Conservation (phyloP, 2,113 vertebrate genomes). For the Capricornis sumatraensis region DNA sequence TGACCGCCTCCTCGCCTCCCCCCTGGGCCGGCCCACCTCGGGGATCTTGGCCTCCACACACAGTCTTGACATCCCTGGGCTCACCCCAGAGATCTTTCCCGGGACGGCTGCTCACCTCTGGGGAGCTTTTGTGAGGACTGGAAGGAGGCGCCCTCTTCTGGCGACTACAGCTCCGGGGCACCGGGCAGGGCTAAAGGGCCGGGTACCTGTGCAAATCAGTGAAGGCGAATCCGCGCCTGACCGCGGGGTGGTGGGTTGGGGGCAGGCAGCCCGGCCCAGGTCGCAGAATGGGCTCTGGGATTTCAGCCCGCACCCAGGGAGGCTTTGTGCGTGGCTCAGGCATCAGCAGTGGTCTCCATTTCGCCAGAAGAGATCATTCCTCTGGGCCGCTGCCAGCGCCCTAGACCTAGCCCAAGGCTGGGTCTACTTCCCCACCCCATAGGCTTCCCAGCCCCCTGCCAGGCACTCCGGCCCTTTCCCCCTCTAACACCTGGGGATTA, state of each 20-base stretch:
- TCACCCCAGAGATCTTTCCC: accelerated
- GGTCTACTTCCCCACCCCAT: neutral
- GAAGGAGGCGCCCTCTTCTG: conserved; percentile 15
- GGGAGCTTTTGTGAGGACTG: neutral
- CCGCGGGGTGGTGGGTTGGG: neutral
- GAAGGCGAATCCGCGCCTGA: neutral
- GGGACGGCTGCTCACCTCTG: accelerated
- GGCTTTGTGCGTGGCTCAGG: neutral
- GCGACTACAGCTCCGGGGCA: neutral
- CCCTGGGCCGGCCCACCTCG: neutral
- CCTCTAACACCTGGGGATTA: neutral
- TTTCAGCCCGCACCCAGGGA: neutral
- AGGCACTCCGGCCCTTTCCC: neutral
- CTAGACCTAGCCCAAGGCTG: neutral
- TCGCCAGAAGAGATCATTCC: neutral
- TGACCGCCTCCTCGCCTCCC: too few relatives aligned
- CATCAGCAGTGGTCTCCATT: neutral
- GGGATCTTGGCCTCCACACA: neutral
- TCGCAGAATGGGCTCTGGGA: neutral
- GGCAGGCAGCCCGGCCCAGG: neutral
- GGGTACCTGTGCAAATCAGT: neutral
- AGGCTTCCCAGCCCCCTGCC: neutral
- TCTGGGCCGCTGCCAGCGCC: neutral
- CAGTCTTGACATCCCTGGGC: neutral
- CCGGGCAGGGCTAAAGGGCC: neutral